Percentiles rank a stretch among this genome's conserved stretches.
phyloP scores from a whole-genome alignment of 2,113 vertebrate genomes.

The Calypte anna region DNA sequence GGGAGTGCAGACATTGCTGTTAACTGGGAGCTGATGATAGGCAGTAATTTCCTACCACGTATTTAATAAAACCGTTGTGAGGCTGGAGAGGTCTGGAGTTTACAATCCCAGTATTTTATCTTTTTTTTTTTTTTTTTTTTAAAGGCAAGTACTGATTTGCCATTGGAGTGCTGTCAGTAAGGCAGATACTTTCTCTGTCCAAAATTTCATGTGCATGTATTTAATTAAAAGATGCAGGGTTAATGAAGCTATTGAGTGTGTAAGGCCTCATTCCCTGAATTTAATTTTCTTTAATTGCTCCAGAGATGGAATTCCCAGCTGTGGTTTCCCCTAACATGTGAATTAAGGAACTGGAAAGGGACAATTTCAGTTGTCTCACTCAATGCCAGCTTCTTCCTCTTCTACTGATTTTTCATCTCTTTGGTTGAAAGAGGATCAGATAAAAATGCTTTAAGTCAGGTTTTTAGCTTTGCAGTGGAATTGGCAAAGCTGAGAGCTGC shows the following conservation, averaged over 20 bases:
- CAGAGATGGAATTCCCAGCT: slow-evolving; percentile 58
- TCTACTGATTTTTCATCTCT: not conserved
- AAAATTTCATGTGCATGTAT: slow-evolving; percentile 44
- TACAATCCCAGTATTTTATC: not conserved
- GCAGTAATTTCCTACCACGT: not conserved
- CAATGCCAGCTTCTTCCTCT: slow-evolving; percentile 4
- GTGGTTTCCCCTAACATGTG: slow-evolving; percentile 51
- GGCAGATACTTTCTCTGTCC: slow-evolving; percentile 23
- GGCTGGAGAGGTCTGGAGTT: not conserved
- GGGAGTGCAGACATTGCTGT: not conserved
- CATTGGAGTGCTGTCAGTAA: not conserved
- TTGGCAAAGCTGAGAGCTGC: not conserved
- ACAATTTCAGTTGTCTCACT: not conserved
- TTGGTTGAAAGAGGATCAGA: not conserved
- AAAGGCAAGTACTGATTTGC: not conserved
- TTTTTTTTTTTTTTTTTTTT: not conserved
- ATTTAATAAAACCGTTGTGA: slow-evolving; percentile 6
- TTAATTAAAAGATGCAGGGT: slow-evolving; percentile 74
- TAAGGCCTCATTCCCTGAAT: slow-evolving; percentile 64
- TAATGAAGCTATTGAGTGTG: slow-evolving; percentile 75
- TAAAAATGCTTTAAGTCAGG: not conserved
- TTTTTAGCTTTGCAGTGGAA: not conserved
- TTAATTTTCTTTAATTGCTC: slow-evolving; percentile 76
- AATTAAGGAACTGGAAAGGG: slow-evolving; percentile 43
- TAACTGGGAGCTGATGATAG: slow-evolving; percentile 2